Base-by-base conservation (phyloP, 1,140 invertebrate species). In the Pogonomyrmex barbatus region DNA sequence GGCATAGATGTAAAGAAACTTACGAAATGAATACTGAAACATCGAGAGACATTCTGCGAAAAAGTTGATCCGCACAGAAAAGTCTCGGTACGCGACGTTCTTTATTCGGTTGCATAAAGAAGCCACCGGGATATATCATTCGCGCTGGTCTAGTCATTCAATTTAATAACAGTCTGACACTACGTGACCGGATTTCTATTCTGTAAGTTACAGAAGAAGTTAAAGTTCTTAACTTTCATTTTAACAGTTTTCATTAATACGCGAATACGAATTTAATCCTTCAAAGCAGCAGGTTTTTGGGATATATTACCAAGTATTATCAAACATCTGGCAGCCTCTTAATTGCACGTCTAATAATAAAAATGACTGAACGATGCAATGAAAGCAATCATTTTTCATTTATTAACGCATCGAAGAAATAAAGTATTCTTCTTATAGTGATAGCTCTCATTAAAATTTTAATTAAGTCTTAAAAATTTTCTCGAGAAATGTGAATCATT, bases 151-250 rank as follows among this genome's bases (percentile, higher is more conserved):
- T 65, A 79, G 68, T 79, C 67, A 60, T 76, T 76, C 76, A 85
- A 89, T 89, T 89, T 89, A 88, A 89, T 88, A 89, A 88, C 24
- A n/a, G 10, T 52, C 81, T 30, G 73, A 88, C 85, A 67, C 84
- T 56, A 89, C 86, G 81, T 89, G 60, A 79, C 88, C 67, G 60
- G 86, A 85, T 89, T 89, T 89, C 88, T 86, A 76, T 87, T 86
- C 54, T 36, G 68, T 63, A 84, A 82, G 50, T 36, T 84, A n/a
- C 14, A 77, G 24, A 52, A 45, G 56, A 5, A 14, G 24, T 4
- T 45, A 71, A 87, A 87, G 47, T 84, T 83, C 45, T 10, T 30
- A n/a, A 87, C 47, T 82, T 87, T 60, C 45, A 58, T 45, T 33
- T 1, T 4, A 24, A 1, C 33, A 12, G 50, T 70, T 81, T 75